Evolutionary conservation across 2,113 vertebrate genomes (phyloP).

Genomic region (Crotalus helleri): DNA sequence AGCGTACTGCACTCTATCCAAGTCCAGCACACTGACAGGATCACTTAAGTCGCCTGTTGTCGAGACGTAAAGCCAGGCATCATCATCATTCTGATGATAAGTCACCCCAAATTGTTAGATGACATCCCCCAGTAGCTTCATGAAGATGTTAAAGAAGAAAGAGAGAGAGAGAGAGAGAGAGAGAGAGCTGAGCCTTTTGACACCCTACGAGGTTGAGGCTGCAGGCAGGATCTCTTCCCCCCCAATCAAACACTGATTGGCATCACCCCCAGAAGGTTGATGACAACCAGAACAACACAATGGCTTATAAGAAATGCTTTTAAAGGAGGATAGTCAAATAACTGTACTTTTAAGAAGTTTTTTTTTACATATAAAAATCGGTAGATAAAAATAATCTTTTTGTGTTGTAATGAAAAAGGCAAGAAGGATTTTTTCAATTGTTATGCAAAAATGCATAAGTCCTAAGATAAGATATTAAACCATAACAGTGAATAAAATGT

Average conservation of each 20-base stretch:
- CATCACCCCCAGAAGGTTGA: background rate
- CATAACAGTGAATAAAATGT: slow-evolving; percentile 54
- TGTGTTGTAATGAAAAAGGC: slow-evolving; percentile 30
- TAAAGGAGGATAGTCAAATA: background rate
- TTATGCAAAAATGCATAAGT: slow-evolving; percentile 57
- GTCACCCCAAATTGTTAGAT: background rate
- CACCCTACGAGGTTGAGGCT: background rate
- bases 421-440: slow-evolving; percentile 36
- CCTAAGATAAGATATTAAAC: slow-evolving; percentile 52
- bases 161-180: background rate
- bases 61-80: background rate
- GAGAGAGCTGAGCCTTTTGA: background rate
- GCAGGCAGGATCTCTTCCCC: background rate
- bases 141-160: background rate
- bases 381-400: slow-evolving; percentile 17
- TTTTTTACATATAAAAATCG: background rate
- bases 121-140: background rate
- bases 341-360: too few relatives aligned
- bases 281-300: slow-evolving; percentile 8
- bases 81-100: background rate
- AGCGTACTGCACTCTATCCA: background rate
- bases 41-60: background rate
- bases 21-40: background rate
- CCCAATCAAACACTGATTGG: background rate
- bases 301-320: background rate